These are phyloP conservation scores for Trogon surrucura DNA, from an alignment of 2,113 vertebrate species.

Conservation along the genomic window DNA sequence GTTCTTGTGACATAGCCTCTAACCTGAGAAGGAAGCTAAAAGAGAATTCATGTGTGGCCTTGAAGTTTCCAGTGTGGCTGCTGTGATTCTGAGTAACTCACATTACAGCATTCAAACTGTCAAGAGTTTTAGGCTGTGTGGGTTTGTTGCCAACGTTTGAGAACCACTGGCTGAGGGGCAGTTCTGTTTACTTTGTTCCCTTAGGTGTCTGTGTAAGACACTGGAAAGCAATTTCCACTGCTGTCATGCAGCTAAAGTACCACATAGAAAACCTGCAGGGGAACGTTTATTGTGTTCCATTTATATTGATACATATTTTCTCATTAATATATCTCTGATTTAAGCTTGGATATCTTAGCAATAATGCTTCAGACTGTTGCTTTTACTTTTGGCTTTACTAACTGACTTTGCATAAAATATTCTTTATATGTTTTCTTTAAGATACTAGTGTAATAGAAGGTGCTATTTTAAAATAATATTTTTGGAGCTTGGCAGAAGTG, in stretches of 20 bases:
- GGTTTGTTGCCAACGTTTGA: neutral
- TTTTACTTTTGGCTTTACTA: neutral
- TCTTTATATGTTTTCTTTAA: neutral
- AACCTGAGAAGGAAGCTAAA: neutral
- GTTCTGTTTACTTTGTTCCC: neutral
- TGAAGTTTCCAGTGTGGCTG: neutral
- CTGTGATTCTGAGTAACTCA: neutral
- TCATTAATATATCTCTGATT: neutral
- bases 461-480: neutral
- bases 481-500: neutral
- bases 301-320: neutral
- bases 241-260: neutral
- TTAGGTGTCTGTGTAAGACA: neutral
- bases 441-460: neutral
- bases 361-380: neutral
- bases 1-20: neutral
- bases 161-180: neutral
- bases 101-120: neutral
- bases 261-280: neutral
- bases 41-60: neutral
- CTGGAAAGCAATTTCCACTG: neutral
- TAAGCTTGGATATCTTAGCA: neutral
- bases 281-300: neutral
- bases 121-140: neutral
- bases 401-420: neutral